Evolutionary conservation across 2,797 vertebrate genomes (phyloP), one percentile per base, ranked within the genome.

Genomic region (Cryptoblepharus egeriae): DNA sequence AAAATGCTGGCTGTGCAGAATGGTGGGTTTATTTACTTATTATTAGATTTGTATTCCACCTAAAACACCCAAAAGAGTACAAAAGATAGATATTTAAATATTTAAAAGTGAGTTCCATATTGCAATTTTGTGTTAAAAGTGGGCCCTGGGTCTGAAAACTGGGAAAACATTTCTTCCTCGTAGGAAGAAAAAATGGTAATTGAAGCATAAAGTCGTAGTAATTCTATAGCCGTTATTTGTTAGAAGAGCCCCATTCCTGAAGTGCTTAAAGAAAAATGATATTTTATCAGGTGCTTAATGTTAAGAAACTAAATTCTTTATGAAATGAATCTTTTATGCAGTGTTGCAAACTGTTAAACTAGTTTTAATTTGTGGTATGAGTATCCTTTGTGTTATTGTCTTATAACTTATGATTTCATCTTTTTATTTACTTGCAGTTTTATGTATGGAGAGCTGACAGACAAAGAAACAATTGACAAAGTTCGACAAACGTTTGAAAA

Each of bases 401-500:
- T 74, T 42, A 10, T 84, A 13, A 49, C 79, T n/a, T n/a, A n/a
- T 94, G 89, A 93, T 81, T 77, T 75, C 5, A 2, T 68, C 65
- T 90, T 77, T 84, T 88, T 8, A 1, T 5, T 93, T 91, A 85
- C 81, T 95, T 90, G n/a, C 95, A 99, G 98, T 95, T 99, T 99
- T 94, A 98, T 99, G 98, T 98, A 98, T 22, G 98, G 98, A 28
- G 98, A 99, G 89, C 96, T 99, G 92, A 99, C 98, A 0, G 98
- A 99, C 89, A 98, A 97, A 89, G 98, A 99, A 35, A 98, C 95
- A 22, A 92, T 94, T 7, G 97, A 97, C 90, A 99, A 98, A 82
- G 98, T 99, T 72, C 95, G 97, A 8, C 97, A 96, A 91, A 98
- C 98, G 0, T 99, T 99, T 87, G 97, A 99, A 91, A 98, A 97